A percentile compares a stretch with the other conserved stretches of the same genome.
These are phyloP conservation scores for Caiman crocodilus DNA, from an alignment of 2,797 vertebrate genomes.

Conservation along the genomic window DNA sequence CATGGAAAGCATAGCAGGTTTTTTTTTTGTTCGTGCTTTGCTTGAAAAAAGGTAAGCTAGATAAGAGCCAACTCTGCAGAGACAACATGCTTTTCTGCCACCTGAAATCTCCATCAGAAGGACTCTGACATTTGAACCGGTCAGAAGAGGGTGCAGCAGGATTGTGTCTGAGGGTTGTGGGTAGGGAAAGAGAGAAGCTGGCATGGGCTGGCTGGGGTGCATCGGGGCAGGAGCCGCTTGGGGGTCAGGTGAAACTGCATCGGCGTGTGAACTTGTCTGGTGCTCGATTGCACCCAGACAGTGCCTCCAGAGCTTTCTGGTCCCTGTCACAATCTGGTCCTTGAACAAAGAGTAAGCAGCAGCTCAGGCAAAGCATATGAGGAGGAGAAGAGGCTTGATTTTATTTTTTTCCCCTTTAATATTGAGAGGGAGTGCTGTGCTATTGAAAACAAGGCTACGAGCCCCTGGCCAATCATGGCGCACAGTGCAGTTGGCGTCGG, in stretches of 20 bases:
- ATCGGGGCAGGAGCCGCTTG: not conserved
- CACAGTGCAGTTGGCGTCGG: not conserved
- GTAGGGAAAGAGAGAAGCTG: rapidly evolving
- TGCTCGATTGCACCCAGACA: not conserved
- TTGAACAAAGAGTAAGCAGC: not conserved
- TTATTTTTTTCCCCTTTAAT: not conserved
- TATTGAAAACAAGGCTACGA: not conserved
- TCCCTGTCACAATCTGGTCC: not conserved
- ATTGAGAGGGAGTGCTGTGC: not conserved
- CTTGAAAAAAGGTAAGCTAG: not conserved
- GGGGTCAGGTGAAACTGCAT: no score
- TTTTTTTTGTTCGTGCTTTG: constrained; percentile 1
- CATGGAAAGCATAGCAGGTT: constrained; percentile 14
- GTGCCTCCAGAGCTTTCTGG: rapidly evolving
- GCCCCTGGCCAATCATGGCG: not conserved
- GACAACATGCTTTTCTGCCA: not conserved
- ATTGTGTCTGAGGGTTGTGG: not conserved
- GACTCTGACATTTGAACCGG: not conserved
- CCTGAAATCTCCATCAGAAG: not conserved
- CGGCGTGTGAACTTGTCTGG: rapidly evolving
- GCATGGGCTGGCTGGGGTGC: not conserved
- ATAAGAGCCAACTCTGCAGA: not conserved
- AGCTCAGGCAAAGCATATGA: not conserved
- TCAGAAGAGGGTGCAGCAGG: not conserved
- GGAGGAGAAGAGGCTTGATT: not conserved